phyloP scores from a whole-genome alignment of 2,888 invertebrate genomes.

The Rhyacophila evoluta region DNA sequence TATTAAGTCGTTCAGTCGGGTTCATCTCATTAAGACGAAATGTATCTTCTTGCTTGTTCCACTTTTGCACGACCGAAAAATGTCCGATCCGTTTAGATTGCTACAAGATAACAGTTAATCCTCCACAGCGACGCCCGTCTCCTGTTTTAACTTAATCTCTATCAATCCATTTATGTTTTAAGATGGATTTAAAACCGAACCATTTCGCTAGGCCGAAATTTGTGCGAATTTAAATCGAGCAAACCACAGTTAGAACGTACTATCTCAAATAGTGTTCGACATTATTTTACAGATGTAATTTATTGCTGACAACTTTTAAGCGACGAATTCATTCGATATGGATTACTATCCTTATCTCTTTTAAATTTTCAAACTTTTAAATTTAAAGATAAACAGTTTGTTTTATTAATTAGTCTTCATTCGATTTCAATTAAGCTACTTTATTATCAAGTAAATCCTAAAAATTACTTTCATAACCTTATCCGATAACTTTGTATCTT shows the following conservation, averaged over 20 bases:
- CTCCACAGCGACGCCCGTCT: not conserved
- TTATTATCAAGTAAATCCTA: too few relatives aligned
- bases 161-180: slow-evolving; percentile 12
- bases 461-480: too few relatives aligned
- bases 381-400: too few relatives aligned
- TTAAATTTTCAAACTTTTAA: too few relatives aligned
- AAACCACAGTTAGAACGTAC: not conserved
- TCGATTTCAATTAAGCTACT: too few relatives aligned
- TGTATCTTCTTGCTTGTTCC: not conserved
- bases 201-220: not conserved
- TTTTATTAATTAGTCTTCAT: too few relatives aligned
- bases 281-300: not conserved
- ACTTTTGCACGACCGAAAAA: slow-evolving; percentile 9
- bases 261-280: not conserved
- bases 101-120: slow-evolving; percentile 4
- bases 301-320: too few relatives aligned
- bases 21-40: slow-evolving; percentile 12
- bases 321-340: too few relatives aligned
- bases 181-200: not conserved
- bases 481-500: too few relatives aligned
- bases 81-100: not conserved
- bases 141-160: slow-evolving; percentile 9
- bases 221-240: not conserved
- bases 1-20: not conserved
- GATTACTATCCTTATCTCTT: too few relatives aligned